Evolutionary conservation across 2,113 vertebrate genomes (phyloP).

Genomic region (Ciconia maguari): DNA sequence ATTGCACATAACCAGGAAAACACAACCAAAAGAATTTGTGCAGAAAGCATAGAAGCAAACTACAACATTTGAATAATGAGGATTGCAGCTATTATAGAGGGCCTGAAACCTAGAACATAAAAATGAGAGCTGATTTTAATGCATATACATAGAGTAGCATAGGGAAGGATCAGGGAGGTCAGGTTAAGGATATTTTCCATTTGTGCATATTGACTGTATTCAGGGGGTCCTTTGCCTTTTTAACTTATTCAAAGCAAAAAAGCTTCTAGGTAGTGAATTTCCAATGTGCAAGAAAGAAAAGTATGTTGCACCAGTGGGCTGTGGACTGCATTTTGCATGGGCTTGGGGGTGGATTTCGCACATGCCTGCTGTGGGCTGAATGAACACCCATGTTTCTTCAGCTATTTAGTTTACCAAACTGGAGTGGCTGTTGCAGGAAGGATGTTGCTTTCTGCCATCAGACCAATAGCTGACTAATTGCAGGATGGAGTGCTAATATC

Average conservation of each 20-base stretch:
- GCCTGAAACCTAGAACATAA: background rate
- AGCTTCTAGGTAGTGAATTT: background rate
- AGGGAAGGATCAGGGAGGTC: background rate
- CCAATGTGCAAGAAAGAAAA: background rate
- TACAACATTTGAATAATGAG: background rate
- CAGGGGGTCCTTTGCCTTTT: background rate
- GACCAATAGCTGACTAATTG: background rate
- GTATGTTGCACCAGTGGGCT: background rate
- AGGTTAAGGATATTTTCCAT: background rate
- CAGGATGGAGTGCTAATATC: background rate
- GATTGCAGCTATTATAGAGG: background rate
- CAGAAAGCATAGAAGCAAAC: background rate
- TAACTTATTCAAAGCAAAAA: background rate
- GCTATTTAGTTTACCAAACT: background rate
- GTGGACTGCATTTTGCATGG: background rate
- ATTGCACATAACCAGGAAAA: background rate
- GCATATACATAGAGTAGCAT: background rate
- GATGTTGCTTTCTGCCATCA: background rate
- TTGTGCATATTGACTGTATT: background rate
- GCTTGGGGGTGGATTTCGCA: background rate
- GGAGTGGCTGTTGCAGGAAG: background rate
- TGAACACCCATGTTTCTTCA: background rate
- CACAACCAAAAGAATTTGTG: background rate
- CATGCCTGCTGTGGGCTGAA: background rate
- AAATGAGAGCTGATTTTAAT: background rate